Base-by-base conservation (phyloP, 1,140 invertebrate species). In the Kradibia gibbosae region DNA sequence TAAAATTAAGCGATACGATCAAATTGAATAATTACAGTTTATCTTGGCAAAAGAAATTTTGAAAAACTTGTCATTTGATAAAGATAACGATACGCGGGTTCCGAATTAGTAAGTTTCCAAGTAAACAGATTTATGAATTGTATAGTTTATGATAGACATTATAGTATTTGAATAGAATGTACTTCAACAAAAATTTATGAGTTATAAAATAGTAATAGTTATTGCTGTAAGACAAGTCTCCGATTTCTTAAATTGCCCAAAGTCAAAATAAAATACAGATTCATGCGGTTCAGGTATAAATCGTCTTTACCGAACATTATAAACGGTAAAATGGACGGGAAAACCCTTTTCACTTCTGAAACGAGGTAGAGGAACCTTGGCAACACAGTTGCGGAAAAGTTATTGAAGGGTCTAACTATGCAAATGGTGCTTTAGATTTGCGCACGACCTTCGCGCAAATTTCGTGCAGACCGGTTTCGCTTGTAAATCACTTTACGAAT, bases 361-460 rank as follows among this genome's bases (percentile, higher is more conserved):
- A 53, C 48, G 20, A 53, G 72, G 1, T 8, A 25, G 48, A 20
- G 57, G 36, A 72, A 60, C 79, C 72, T 75, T 81, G 79, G 42
- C 48, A 25, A 28, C 22, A 75, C 60, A 72, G 81, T 82, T 85
- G 65, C 83, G 85, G 85, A 86, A 86, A 89, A 88, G 86, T 85
- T 87, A 86, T 86, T 84, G 85, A 83, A 86, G 80, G 80, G 85
- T 85, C 84, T 78, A 85, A 83, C 85, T 83, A 86, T 84, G 82
- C 82, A 85, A 87, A 87, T 87, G 84, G 86, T 85, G 85, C 83
- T 83, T 84, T 82, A 85, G 85, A 86, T 86, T 88, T 86, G 83
- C 83, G 84, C 84, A 84, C 83, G 86, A 86, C 87, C 87, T 87
- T 87, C 84, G 85, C 84, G 86, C 87, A 87, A 88, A 88, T 87